These are phyloP conservation scores for Oxyteleia sp. DNA, from an alignment of 2,888 invertebrate genomes.

Conservation along the genomic window DNA sequence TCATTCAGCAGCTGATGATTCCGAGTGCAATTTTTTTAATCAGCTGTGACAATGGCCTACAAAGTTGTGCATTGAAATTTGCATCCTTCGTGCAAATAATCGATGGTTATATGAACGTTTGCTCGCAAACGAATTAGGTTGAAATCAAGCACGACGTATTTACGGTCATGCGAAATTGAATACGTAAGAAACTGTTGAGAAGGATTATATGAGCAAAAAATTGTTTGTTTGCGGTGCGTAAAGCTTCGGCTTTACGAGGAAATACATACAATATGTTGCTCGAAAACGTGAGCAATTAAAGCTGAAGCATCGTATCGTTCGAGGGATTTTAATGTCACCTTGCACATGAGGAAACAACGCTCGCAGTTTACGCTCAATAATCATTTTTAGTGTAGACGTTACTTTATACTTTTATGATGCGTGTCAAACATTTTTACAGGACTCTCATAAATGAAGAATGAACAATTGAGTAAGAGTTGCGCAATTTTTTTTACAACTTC, in stretches of 20 bases:
- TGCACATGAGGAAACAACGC: too few species aligned
- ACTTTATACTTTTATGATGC: constrained; percentile 46
- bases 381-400: too few species aligned
- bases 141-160: background rate
- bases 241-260: background rate
- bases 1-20: constrained; percentile 52
- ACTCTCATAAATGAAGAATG: constrained; percentile 25
- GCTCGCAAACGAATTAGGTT: background rate
- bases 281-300: too few species aligned
- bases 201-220: too few species aligned
- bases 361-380: too few species aligned
- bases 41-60: constrained; percentile 51
- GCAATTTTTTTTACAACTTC: too few species aligned
- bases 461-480: constrained; percentile 21
- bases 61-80: constrained; percentile 16
- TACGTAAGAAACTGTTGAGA: too few species aligned
- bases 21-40: constrained; percentile 39
- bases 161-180: too few species aligned
- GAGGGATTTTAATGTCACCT: constrained; percentile 17
- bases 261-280: background rate
- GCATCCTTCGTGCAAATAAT: too few species aligned
- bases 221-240: background rate
- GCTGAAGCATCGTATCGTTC: too few species aligned
- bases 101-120: background rate
- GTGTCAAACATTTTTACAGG: constrained; percentile 32